Evolutionary conservation across 2,888 invertebrate genomes (phyloP).

Genomic region (Nomada ferruginata): DNA sequence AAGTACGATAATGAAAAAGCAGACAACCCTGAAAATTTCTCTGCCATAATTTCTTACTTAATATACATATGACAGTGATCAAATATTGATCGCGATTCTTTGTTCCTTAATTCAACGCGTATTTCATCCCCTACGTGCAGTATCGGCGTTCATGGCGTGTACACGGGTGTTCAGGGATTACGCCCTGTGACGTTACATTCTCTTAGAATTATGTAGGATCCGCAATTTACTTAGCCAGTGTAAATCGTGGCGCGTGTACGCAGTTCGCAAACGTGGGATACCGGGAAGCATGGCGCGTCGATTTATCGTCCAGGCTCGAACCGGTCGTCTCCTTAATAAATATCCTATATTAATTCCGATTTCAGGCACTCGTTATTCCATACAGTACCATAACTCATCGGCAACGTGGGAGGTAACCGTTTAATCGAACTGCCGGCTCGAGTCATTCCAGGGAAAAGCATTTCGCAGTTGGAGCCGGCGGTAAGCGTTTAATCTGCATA

Average conservation of each 20-base stretch:
- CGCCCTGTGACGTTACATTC: slow-evolving; percentile 65
- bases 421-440: slow-evolving; percentile 49
- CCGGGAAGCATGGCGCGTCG: slow-evolving; percentile 21
- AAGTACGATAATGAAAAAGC: no score
- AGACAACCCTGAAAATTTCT: no score
- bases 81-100: no score
- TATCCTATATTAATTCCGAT: slow-evolving; percentile 61
- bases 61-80: no score
- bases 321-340: slow-evolving; percentile 54
- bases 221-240: slow-evolving; percentile 70
- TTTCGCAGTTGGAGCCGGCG: slow-evolving; percentile 39
- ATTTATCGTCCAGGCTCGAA: slow-evolving; percentile 53
- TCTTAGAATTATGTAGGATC: slow-evolving; percentile 72
- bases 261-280: slow-evolving; percentile 41
- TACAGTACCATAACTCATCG: slow-evolving; percentile 48
- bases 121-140: neutral
- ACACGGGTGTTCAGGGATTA: slow-evolving; percentile 53
- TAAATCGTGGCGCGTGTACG: slow-evolving; percentile 66
- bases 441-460: slow-evolving; percentile 50
- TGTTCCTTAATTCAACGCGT: no score
- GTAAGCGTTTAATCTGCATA: slow-evolving; percentile 61
- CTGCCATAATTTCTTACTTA: no score
- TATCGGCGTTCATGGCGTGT: slow-evolving; percentile 7
- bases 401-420: slow-evolving; percentile 13
- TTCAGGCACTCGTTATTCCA: slow-evolving; percentile 61